These are phyloP conservation scores for Halesus radiatus DNA, from an alignment of 1,140 invertebrate genomes.

Conservation along the genomic window DNA sequence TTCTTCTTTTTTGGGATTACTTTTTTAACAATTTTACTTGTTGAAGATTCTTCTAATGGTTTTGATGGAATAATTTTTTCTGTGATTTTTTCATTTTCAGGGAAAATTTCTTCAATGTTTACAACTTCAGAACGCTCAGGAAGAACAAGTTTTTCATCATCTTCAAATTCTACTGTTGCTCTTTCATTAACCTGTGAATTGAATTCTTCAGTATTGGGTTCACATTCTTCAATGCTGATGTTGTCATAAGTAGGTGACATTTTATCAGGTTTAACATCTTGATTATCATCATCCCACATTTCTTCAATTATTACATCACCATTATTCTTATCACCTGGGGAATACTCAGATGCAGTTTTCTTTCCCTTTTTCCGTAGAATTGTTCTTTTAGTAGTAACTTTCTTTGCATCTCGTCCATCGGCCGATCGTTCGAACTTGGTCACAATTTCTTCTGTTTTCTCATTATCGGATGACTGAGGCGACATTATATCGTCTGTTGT, in stretches of 20 bases:
- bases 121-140: slow-evolving; percentile 49
- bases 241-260: slow-evolving; percentile 22
- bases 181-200: slow-evolving; percentile 33
- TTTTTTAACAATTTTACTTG: not conserved
- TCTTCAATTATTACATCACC: slow-evolving; percentile 69
- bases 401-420: slow-evolving; percentile 66
- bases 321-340: slow-evolving; percentile 52
- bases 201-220: slow-evolving; percentile 34
- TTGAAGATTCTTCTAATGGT: slow-evolving; percentile 8
- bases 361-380: slow-evolving; percentile 67
- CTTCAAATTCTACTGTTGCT: slow-evolving; percentile 51
- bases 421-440: slow-evolving; percentile 70
- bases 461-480: slow-evolving; percentile 64
- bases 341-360: slow-evolving; percentile 45
- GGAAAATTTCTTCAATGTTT: slow-evolving; percentile 56
- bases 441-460: slow-evolving; percentile 72
- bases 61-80: slow-evolving; percentile 57
- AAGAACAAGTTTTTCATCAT: slow-evolving; percentile 54
- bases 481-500: slow-evolving; percentile 64
- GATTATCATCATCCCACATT: slow-evolving; percentile 63
- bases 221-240: slow-evolving; percentile 52
- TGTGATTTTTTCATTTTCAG: slow-evolving; percentile 59
- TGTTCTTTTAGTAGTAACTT: slow-evolving; percentile 71
- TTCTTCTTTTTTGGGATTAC: slow-evolving; percentile 51
- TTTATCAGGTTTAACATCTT: slow-evolving; percentile 46